Evolutionary conservation across 2,113 vertebrate genomes (phyloP).

Genomic region (Carlito syrichta): DNA sequence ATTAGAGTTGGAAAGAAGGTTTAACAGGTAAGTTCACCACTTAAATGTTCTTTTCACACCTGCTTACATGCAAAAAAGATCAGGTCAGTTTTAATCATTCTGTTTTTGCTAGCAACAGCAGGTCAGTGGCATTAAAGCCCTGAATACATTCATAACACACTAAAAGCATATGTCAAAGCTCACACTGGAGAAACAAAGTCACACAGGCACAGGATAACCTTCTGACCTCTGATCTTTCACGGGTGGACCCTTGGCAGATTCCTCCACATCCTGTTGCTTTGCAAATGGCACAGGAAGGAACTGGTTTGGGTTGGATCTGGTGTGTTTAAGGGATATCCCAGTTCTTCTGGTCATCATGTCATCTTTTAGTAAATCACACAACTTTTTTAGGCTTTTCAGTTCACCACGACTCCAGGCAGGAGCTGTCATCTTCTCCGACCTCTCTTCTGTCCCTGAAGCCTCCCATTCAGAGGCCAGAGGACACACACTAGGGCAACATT

Average conservation of each 20-base stretch:
- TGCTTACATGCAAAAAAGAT: not conserved
- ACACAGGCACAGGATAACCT: not conserved
- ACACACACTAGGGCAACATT: constrained; percentile 74
- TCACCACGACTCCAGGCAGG: constrained; percentile 52
- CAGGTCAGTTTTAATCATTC: not conserved
- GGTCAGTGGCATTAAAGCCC: not conserved
- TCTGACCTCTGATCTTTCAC: constrained; percentile 77
- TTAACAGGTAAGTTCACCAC: not conserved
- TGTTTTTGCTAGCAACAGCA: not conserved
- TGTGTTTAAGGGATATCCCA: constrained; percentile 76
- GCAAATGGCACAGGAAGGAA: constrained; percentile 85
- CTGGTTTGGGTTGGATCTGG: constrained; percentile 70
- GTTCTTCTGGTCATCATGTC: constrained; percentile 78
- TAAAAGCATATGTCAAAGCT: constrained; percentile 1
- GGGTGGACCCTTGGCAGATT: constrained; percentile 61
- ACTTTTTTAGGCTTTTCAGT: constrained; percentile 69
- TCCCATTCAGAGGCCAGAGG: constrained; percentile 75
- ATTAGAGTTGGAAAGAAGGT: not conserved
- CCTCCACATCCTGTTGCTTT: constrained; percentile 73
- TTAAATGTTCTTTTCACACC: not conserved
- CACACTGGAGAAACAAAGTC: not conserved
- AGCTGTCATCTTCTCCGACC: constrained; percentile 67
- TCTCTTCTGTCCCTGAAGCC: constrained; percentile 67
- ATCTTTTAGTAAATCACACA: constrained; percentile 78
- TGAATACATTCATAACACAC: not conserved